A percentile compares a stretch with the other conserved stretches of the same genome.
Conservation (phyloP, 2,797 vertebrate genomes). For the Periophthalmus magnuspinnatus region DNA sequence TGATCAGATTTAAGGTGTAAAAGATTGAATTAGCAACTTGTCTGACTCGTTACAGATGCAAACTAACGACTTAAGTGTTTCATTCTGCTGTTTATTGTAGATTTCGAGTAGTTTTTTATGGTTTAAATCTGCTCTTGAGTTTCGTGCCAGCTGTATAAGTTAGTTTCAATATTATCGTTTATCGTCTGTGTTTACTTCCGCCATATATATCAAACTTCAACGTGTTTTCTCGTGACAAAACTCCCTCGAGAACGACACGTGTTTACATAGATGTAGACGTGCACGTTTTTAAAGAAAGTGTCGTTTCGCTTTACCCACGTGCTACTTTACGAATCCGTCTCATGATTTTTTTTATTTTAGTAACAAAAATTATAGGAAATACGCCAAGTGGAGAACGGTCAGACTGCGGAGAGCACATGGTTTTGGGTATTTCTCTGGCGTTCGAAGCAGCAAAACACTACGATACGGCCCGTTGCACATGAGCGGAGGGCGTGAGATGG, state of each 20-base stretch:
- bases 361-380: conserved; percentile 69
- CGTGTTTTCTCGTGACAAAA: background rate
- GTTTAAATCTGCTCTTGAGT: too few species aligned
- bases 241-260: conserved; percentile 30
- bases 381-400: conserved; percentile 62
- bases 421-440: conserved; percentile 59
- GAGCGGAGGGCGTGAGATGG: conserved; percentile 24
- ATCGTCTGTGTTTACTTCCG: too few species aligned
- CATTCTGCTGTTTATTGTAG: too few species aligned
- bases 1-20: too few species aligned
- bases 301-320: conserved; percentile 47
- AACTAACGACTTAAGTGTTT: too few species aligned
- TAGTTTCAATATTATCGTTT: too few species aligned
- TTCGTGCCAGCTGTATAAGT: too few species aligned
- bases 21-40: too few species aligned
- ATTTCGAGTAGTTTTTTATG: too few species aligned
- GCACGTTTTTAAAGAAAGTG: conserved; percentile 45
- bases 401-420: conserved; percentile 51
- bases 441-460: conserved; percentile 62
- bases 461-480: conserved; percentile 48
- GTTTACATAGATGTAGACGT: conserved; percentile 20
- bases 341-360: conserved; percentile 62
- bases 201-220: too few species aligned
- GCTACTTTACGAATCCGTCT: conserved; percentile 19
- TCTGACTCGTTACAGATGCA: too few species aligned